Evolutionary conservation across 2,113 vertebrate species (phyloP).

Genomic region (Myotis brandtii): DNA sequence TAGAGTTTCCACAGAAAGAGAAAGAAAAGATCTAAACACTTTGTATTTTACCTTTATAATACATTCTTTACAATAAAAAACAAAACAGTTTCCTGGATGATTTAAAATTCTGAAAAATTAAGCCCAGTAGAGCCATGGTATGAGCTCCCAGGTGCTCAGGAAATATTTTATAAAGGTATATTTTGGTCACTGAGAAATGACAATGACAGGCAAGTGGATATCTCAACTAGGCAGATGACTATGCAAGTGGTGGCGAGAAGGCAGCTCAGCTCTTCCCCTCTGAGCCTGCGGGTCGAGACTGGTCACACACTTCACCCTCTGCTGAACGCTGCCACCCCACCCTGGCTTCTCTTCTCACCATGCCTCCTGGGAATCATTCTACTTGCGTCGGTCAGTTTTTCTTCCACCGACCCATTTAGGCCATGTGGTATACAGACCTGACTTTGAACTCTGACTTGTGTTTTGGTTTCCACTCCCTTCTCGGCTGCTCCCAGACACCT

Average conservation of each 20-base stretch:
- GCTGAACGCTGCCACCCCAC: background rate
- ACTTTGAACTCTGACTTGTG: background rate
- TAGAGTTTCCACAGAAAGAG: background rate
- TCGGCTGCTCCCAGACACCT: background rate
- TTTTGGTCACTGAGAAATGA: background rate
- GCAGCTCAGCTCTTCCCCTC: too few species aligned
- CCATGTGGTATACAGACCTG: background rate
- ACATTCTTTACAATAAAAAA: background rate
- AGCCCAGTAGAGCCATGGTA: background rate
- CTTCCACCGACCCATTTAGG: background rate
- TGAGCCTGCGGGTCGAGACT: background rate
- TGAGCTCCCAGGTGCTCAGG: background rate
- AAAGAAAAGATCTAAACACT: background rate
- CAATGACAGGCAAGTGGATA: background rate
- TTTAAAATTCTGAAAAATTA: slow-evolving; percentile 6
- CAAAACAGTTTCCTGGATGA: background rate
- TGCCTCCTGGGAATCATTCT: background rate
- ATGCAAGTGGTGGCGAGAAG: background rate
- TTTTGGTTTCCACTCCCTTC: background rate
- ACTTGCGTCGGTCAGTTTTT: background rate
- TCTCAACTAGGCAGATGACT: background rate
- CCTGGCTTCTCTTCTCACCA: background rate
- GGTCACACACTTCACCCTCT: background rate
- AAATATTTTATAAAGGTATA: slow-evolving; percentile 24
- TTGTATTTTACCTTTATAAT: background rate